These are phyloP conservation scores for Sebastes steindachneri DNA, from an alignment of 2,797 vertebrate genomes.

Conservation along the genomic window DNA sequence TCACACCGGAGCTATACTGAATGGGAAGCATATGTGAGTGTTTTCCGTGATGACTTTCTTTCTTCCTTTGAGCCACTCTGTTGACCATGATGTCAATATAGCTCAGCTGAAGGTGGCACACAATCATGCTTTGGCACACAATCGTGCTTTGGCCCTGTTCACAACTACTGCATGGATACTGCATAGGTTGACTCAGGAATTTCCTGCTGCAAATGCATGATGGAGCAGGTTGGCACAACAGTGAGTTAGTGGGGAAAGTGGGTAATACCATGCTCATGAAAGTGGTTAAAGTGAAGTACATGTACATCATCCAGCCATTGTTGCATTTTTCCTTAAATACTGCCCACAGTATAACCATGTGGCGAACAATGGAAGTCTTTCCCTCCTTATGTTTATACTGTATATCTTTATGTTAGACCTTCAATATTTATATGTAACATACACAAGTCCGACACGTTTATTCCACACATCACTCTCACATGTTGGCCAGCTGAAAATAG, in stretches of 20 bases:
- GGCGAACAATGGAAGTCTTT: neutral
- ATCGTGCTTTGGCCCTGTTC: neutral
- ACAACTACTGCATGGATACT: constrained; percentile 6
- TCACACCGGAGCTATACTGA: neutral
- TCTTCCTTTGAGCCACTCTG: neutral
- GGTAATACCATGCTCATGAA: neutral
- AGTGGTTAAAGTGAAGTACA: neutral
- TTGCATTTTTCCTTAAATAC: neutral
- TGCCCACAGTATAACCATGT: neutral
- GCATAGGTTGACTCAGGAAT: constrained; percentile 11
- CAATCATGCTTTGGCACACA: neutral
- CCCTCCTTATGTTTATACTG: neutral
- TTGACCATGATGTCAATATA: constrained; percentile 1
- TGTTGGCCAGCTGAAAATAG: neutral
- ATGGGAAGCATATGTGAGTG: neutral
- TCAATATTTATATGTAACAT: constrained; percentile 2
- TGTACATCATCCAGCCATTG: neutral
- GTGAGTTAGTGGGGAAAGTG: neutral
- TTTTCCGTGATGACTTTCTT: neutral
- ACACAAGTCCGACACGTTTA: neutral
- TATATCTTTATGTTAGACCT: neutral
- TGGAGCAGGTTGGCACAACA: neutral
- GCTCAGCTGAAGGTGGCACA: neutral
- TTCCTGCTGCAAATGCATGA: neutral
- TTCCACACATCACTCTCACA: neutral